Evolutionary conservation across 2,113 vertebrate species (phyloP).

Genomic region (Cyanistes caeruleus): DNA sequence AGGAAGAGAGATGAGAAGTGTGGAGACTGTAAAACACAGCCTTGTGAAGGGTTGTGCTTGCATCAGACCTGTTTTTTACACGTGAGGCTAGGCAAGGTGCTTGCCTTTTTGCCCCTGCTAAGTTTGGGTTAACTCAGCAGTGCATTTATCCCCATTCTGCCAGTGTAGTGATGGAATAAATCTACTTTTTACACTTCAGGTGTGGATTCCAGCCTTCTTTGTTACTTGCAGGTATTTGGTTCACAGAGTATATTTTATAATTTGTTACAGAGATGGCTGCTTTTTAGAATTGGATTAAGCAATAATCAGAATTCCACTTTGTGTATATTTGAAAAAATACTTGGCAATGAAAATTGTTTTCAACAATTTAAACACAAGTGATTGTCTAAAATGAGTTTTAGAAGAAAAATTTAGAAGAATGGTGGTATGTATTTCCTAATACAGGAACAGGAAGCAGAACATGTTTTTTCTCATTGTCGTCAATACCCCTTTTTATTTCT

Average conservation of each 20-base stretch:
- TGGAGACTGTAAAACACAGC: neutral
- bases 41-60: neutral
- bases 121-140: neutral
- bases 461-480: neutral
- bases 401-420: neutral
- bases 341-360: neutral
- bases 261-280: neutral
- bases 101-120: neutral
- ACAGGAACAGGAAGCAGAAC: neutral
- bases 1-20: neutral
- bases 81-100: accelerated
- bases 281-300: neutral
- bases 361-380: neutral
- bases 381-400: neutral
- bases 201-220: neutral
- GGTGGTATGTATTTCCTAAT: accelerated
- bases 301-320: neutral
- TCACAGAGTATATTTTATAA: neutral
- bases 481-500: neutral
- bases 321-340: neutral
- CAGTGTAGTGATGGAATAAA: neutral
- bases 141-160: neutral
- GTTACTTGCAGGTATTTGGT: neutral
- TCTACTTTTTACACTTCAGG: neutral
- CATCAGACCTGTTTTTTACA: accelerated